phyloP scores from a whole-genome alignment of 2,888 invertebrate species.

The Archips crataeganus region DNA sequence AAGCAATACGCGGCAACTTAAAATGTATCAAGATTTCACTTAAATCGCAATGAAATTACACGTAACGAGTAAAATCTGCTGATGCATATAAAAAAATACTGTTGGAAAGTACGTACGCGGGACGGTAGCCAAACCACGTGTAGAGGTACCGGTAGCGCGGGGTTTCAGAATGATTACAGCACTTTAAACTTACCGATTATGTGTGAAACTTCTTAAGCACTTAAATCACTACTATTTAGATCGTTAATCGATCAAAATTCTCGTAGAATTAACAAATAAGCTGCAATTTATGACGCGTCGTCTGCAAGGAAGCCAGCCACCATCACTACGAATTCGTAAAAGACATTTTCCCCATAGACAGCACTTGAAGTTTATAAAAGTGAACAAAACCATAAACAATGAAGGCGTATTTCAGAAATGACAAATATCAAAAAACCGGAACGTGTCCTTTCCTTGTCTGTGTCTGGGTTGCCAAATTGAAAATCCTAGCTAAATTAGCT shows the following conservation, averaged over 20 bases:
- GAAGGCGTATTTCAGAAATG: slow-evolving; percentile 31
- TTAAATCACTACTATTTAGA: slow-evolving; percentile 77
- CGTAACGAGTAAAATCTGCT: slow-evolving; percentile 53
- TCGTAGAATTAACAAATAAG: slow-evolving; percentile 72
- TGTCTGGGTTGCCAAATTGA: slow-evolving; percentile 4
- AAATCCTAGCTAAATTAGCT: not conserved
- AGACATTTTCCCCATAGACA: slow-evolving; percentile 84
- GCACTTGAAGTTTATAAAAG: slow-evolving; percentile 66
- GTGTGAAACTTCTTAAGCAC: slow-evolving; percentile 81
- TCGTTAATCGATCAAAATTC: slow-evolving; percentile 71
- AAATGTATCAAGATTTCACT: slow-evolving; percentile 56
- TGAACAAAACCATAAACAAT: slow-evolving; percentile 29
- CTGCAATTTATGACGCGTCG: slow-evolving; percentile 81
- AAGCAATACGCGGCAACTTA: slow-evolving; percentile 59
- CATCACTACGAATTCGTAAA: slow-evolving; percentile 85
- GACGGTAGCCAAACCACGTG: slow-evolving; percentile 79
- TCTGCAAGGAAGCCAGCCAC: slow-evolving; percentile 85
- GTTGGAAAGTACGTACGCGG: slow-evolving; percentile 66
- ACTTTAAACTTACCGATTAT: slow-evolving; percentile 82
- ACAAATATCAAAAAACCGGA: slow-evolving; percentile 23
- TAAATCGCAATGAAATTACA: slow-evolving; percentile 52
- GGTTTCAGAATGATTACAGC: slow-evolving; percentile 68
- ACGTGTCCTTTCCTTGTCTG: slow-evolving; percentile 12
- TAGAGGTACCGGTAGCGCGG: slow-evolving; percentile 81
- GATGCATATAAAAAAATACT: slow-evolving; percentile 64